Evolutionary conservation across 92 coral and sea anemone species (phyloP).

Genomic region (Umimayanthus kanabou): DNA sequence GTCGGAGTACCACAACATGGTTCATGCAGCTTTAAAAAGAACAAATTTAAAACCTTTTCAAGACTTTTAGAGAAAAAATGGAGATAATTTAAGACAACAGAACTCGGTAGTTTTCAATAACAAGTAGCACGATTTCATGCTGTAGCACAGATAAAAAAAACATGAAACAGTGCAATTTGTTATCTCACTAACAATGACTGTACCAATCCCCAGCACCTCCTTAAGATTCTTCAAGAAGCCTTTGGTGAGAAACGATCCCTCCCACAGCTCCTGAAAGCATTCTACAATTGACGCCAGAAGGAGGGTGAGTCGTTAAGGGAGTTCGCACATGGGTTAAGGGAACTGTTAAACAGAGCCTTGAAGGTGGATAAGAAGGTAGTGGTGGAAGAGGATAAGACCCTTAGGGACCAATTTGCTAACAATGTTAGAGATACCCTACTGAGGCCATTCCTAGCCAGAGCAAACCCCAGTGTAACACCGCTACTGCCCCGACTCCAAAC

Average conservation of each 20-base stretch:
- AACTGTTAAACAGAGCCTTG: conserved; percentile 43
- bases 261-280: conserved; percentile 48
- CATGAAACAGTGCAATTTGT: too few relatives aligned
- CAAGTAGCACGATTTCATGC: too few relatives aligned
- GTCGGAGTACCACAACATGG: too few relatives aligned
- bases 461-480: too few relatives aligned
- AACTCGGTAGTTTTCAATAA: too few relatives aligned
- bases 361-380: conserved; percentile 51
- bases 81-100: too few relatives aligned
- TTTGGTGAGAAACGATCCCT: conserved; percentile 34
- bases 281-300: conserved; percentile 48
- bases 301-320: conserved; percentile 39
- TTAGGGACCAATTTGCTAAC: conserved; percentile 52
- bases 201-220: background rate
- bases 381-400: conserved; percentile 39
- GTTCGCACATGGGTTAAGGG: conserved; percentile 51
- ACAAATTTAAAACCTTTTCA: too few relatives aligned
- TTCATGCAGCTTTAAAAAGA: background rate
- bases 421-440: conserved; percentile 22
- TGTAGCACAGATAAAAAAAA: too few relatives aligned
- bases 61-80: background rate
- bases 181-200: background rate
- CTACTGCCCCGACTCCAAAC: background rate
- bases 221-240: conserved; percentile 31
- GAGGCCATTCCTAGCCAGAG: conserved; percentile 17